Evolutionary conservation across 1,140 invertebrate genomes (phyloP).

Genomic region (Teleogryllus occipitalis): DNA sequence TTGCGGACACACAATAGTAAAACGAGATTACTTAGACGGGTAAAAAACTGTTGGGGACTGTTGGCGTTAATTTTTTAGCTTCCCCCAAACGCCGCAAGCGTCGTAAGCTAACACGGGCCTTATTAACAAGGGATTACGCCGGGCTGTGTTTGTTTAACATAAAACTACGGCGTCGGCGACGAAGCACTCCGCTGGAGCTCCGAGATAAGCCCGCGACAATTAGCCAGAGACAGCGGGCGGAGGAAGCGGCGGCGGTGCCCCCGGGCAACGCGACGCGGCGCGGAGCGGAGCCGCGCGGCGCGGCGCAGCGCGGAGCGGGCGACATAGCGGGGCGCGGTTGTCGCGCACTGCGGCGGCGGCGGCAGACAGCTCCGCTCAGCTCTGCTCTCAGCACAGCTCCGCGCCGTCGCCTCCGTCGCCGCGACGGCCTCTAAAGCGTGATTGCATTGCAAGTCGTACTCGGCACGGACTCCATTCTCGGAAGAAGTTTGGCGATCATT

Average conservation of each 20-base stretch:
- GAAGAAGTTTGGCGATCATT: background rate
- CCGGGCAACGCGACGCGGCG: no score
- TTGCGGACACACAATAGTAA: constrained; percentile 4
- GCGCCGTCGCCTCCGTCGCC: no score
- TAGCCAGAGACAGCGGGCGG: background rate
- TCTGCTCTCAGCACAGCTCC: background rate
- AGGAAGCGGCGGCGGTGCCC: background rate
- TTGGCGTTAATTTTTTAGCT: constrained; percentile 5
- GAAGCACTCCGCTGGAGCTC: background rate
- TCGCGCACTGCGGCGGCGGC: no score
- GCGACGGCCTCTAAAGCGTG: background rate
- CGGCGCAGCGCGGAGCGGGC: no score
- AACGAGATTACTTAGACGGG: constrained; percentile 1
- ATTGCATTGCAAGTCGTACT: background rate
- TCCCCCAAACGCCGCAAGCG: background rate
- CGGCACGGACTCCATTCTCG: background rate
- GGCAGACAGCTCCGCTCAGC: no score
- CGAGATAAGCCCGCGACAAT: background rate
- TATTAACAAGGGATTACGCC: background rate
- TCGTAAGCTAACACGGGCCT: constrained; percentile 3
- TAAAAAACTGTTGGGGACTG: background rate
- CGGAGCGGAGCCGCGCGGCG: no score
- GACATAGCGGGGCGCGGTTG: no score
- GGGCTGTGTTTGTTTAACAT: background rate
- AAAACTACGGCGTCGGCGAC: background rate